Base-by-base conservation (phyloP, 2,797 vertebrate species). In the Neoniphon sammara region DNA sequence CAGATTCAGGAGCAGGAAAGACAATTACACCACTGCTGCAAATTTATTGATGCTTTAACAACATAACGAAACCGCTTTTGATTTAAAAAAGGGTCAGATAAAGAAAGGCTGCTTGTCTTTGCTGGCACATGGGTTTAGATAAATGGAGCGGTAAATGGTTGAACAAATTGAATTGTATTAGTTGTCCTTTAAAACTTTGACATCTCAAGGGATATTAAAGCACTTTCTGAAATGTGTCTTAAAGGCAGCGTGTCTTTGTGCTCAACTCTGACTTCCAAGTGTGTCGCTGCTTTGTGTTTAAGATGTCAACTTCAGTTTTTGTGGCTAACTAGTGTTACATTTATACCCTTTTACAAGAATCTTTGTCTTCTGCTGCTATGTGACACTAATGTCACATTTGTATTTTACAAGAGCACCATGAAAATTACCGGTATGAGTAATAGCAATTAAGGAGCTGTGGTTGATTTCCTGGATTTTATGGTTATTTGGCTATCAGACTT, bases 81-180 rank as follows among this genome's bases (percentile, higher is more conserved):
- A 39, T 39, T 27, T 2, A 27, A 27, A 27, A 27, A 39, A 2
- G 36, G 36, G 36, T 39, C 10, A 39, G 46, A 47, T 5, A 17
- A 47, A 47, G 53, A 1, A 55, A 10, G 12, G 21, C 10, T 55
- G 46, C 17, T 56, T 31, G 57, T 59, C 57, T 59, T 59, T 21
- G 31, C 59, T 75, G 62, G 30, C 62, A 68, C 55, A 23, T 77
- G 58, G 47, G 36, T 56, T 73, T 55, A 62, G 73, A 54, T 59
- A 78, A 83, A 79, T 74, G 55, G 73, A 81, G 50, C 74, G 75
- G 73, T 69, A 62, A 77, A 39, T 39, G 62, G 68, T 49, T n/a
- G 44, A 76, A 68, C 46, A 77, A 70, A 78, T 68, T 56, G 65
- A 70, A 66, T 55, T 49, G 17, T 52, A 36, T 74, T 60, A 73